A percentile compares a stretch with the other conserved stretches of the same genome.
Evolutionary conservation across 2,797 vertebrate genomes (phyloP).

Genomic region (Gobionotothen gibberifrons): DNA sequence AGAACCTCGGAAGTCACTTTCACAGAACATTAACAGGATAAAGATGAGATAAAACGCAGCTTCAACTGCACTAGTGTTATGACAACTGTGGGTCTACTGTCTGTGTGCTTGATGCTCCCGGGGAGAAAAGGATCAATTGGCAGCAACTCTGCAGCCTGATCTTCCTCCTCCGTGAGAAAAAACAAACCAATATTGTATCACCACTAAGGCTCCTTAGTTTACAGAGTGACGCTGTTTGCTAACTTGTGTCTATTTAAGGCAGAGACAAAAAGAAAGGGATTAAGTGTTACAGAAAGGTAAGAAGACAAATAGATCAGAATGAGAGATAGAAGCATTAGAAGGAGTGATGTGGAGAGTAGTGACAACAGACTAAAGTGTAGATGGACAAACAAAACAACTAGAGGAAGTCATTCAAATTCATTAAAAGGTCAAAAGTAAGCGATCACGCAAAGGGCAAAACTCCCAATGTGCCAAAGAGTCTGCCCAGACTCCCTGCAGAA

Average conservation of each 20-base stretch:
- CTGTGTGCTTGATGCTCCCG: conserved; percentile 44
- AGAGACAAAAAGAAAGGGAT: conserved; percentile 5
- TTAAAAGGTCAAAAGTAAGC: conserved; percentile 31
- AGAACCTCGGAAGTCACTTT: conserved; percentile 12
- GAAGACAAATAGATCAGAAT: background rate
- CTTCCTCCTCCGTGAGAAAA: conserved; percentile 44
- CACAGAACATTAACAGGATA: conserved; percentile 28
- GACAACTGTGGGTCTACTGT: conserved; percentile 55
- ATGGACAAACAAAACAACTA: conserved; percentile 10
- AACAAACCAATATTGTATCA: conserved; percentile 27
- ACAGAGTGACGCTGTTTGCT: conserved; percentile 22
- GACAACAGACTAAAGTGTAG: background rate
- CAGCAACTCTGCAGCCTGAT: conserved; percentile 37
- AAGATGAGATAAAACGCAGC: conserved; percentile 39
- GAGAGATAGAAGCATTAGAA: background rate
- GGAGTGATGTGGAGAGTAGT: background rate
- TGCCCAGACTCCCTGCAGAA: conserved; percentile 11
- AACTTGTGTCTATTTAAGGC: conserved; percentile 22
- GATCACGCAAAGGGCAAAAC: conserved; percentile 9
- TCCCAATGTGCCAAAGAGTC: conserved; percentile 9
- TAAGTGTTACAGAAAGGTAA: background rate
- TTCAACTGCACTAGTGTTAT: conserved; percentile 42
- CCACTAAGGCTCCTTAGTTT: conserved; percentile 29
- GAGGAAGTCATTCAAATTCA: conserved; percentile 30
- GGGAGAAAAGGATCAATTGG: conserved; percentile 56